A percentile compares a stretch with the other conserved stretches of the same genome.
Conservation (phyloP, 2,113 vertebrate genomes). For the Austrofundulus limnaeus region DNA sequence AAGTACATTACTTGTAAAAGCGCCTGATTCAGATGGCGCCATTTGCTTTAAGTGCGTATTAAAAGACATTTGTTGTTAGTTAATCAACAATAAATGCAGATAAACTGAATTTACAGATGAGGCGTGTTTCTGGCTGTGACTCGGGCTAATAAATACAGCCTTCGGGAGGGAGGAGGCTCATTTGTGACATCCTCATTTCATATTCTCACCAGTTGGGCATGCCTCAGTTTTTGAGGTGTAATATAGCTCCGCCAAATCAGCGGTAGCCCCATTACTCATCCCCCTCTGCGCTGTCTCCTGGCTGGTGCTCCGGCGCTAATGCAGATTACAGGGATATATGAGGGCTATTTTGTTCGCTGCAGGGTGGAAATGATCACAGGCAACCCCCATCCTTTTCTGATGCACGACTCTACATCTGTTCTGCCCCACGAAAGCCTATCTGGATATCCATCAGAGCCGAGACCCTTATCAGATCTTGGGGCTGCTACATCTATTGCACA, state of each 20-base stretch:
- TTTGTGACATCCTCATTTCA: constrained; percentile 69
- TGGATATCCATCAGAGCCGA: constrained; percentile 68
- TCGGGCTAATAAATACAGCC: constrained; percentile 18
- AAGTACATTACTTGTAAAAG: neutral
- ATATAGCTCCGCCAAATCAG: constrained; percentile 73
- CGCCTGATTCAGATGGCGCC: neutral
- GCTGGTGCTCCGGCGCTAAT: constrained; percentile 71
- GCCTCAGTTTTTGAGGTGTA: constrained; percentile 68
- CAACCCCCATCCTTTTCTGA: constrained; percentile 71
- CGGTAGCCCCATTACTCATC: constrained; percentile 73
- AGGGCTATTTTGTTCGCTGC: constrained; percentile 79
- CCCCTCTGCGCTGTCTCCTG: constrained; percentile 70
- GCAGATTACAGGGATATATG: constrained; percentile 80
- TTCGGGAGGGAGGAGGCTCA: constrained; percentile 35
- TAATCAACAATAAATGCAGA: neutral
- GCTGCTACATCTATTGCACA: constrained; percentile 53
- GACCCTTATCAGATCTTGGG: constrained; percentile 64
- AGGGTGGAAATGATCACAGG: constrained; percentile 73
- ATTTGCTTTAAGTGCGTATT: neutral
- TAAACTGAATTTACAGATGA: constrained; percentile 6
- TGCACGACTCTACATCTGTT: constrained; percentile 73
- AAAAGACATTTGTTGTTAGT: neutral
- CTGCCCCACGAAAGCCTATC: constrained; percentile 60
- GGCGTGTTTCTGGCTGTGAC: constrained; percentile 18
- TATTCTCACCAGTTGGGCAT: constrained; percentile 65